Evolutionary conservation across 2,113 vertebrate species (phyloP), one percentile per base, ranked within the genome.

Genomic region (Mirounga angustirostris): DNA sequence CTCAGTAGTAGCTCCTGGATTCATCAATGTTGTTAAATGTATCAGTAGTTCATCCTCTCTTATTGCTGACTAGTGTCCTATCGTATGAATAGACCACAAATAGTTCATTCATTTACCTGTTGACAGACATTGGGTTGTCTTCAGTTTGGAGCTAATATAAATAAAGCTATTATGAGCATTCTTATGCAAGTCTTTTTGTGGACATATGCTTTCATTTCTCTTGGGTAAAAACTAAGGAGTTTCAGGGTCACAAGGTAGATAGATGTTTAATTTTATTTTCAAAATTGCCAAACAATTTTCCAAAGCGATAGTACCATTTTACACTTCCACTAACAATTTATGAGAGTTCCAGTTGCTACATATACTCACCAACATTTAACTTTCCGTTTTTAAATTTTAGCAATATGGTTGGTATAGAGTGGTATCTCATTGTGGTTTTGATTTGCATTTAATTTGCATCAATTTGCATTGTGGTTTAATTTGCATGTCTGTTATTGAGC

Each of bases 161-260:
- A 85, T 58, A 67, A 95, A 82, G 30, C 30, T 76, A 12, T 33
- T 71, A 58, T 21, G 33, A 91, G 78, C 6, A 94, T 82, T 67
- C 84, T 80, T 9, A 9, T 21, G 8, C 43, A 65, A 56, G 61
- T 92, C 79, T 82, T 90, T 88, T 36, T 78, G 56, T 46, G 6
- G 21, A 24, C 18, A n/a, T 40, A 76, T 67, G 5, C 63, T 79
- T 83, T 95, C 40, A 79, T 91, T 76, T 84, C 43, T 91, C 52
- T 97, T 76, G 40, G 11, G 9, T 88, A 78, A 58, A 97, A 88
- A 84, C 40, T 73, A 79, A 89, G 46, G 21, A 85, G 11, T 90
- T 89, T 73, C 79, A 97, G 40, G 19, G 28, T 90, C 81, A 79
- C 22, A 71, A 43, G 21, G 21, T 46, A 79, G 22, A 43, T 61